phyloP scores from a whole-genome alignment of 2,797 vertebrate species.

The Helarctos malayanus region DNA sequence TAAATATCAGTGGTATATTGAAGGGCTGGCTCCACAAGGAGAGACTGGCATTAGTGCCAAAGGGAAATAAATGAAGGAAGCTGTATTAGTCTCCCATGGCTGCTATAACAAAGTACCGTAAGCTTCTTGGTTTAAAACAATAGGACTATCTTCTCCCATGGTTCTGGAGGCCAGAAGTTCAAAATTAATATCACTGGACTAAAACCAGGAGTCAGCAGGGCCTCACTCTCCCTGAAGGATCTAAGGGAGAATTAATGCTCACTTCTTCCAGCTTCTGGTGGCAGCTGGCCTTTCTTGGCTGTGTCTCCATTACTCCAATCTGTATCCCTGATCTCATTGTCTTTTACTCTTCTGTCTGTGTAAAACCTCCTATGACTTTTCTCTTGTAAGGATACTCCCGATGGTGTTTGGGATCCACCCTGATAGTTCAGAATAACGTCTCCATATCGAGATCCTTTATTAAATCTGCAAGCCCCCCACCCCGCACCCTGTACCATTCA shows the following conservation, averaged over 20 bases:
- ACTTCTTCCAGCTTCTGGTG: background rate
- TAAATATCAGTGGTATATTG: background rate
- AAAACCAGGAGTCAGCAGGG: background rate
- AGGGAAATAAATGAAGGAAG: background rate
- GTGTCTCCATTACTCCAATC: background rate
- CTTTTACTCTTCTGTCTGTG: background rate
- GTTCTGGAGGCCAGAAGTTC: background rate
- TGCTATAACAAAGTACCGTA: slow-evolving; percentile 12
- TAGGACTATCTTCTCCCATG: background rate
- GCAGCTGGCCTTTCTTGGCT: background rate
- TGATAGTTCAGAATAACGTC: background rate
- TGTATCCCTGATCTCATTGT: background rate
- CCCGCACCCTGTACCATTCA: background rate
- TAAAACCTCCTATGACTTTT: background rate
- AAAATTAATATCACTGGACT: background rate
- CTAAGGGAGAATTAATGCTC: background rate
- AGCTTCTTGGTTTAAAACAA: background rate
- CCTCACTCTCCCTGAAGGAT: background rate
- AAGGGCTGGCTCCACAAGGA: background rate
- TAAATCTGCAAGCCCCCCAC: background rate
- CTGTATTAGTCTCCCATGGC: background rate
- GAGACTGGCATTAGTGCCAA: background rate
- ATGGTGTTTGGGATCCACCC: background rate
- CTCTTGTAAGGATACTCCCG: background rate
- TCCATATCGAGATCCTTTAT: background rate